Base-by-base conservation (phyloP, 1,140 invertebrate species). In the Nasonia vitripennis region DNA sequence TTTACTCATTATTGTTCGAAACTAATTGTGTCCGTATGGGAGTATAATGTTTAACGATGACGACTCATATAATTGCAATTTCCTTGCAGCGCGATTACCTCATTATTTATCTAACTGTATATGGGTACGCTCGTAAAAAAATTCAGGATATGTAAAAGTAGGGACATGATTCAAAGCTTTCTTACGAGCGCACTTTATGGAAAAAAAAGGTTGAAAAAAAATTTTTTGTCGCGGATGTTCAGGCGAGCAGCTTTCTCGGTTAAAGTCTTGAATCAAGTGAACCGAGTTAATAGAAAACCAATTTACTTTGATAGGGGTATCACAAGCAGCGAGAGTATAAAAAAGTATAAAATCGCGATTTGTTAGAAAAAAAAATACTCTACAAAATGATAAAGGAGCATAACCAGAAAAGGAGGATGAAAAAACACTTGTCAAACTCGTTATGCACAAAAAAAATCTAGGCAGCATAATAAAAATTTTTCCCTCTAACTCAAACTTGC, bases 101-200 rank as follows among this genome's bases (percentile, higher is more conserved):
- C 55, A 7, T 62, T 20, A 7, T 62, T 20, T 62, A 62, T 62
- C 55, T 17, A 62, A n/a, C 4, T 20, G 17, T 62, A 70, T 71
- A 11, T 48, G 14, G 31, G 74, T 41, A 82, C 70, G 81, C 71
- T 82, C 73, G 81, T 31, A 67, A 83, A 83, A 70, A 75, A 75
- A 23, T 45, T 34, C 31, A 71, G 41, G 10, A 71, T 27, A 1
- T 27, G 27, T 37, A 71, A 34, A 71, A 12, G 6, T 34, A 12
- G 4, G 70, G 31, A 9, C 12, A 31, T 0, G n/a, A n/a, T n/a
- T n/a, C 14, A 2, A 74, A 41, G 71, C 27, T 9, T 62, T 83
- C 48, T 75, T 74, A 23, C 79, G 41, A 81, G 45, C 68, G 68
- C 34, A 73, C 37, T n/a, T 23, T 2, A 31, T 71, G 11, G 2